Base-by-base conservation (phyloP, 2,113 vertebrate genomes). In the Pelecanus crispus region DNA sequence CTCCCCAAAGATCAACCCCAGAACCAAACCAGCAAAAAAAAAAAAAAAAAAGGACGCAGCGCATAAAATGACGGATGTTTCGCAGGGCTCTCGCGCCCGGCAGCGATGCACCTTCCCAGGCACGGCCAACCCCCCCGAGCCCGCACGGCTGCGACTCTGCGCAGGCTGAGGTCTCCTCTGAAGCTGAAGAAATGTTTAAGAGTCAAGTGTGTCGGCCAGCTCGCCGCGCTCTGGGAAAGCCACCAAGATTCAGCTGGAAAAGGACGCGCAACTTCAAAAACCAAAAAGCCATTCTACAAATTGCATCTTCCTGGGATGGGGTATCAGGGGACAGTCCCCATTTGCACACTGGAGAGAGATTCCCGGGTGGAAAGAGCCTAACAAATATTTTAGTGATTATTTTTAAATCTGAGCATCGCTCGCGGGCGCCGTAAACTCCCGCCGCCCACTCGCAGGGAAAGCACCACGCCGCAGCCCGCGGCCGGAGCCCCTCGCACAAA, bases 61-160 rank as follows among this genome's bases (percentile, higher is more conserved):
- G 55, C 36, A 42, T 2, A 42, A 21, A 83, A 12, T 0, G 6
- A 22, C 2, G 17, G 32, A 11, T 2, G 4, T 17, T 67, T 13
- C 1, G 0, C 59, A 34, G 59, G 40, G 74, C 7, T 25, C 36
- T 32, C 6, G 4, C 25, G 10, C 13, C 65, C 17, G 1, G 38
- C 50, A 59, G 70, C 2, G 0, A n/a, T 1, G 62, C n/a, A 9
- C 20, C 73, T 74, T 8, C 75, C 68, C 8, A 9, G 78, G 49
- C 26, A 63, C 1, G 0, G 28, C 40, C 59, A 4, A 0, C 0
- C 2, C 8, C 26, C 52, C 17, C 6, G 1, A 42, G 59, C 40
- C 50, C 2, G 65, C 52, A 28, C 3, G 5, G n/a, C n/a, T 21
- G 38, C 1, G 6, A 10, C 67, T 13, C 22, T 1, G 25, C 42